Conservation (phyloP, 2,888 invertebrate species). For the Dryocosmus kuriphilus region DNA sequence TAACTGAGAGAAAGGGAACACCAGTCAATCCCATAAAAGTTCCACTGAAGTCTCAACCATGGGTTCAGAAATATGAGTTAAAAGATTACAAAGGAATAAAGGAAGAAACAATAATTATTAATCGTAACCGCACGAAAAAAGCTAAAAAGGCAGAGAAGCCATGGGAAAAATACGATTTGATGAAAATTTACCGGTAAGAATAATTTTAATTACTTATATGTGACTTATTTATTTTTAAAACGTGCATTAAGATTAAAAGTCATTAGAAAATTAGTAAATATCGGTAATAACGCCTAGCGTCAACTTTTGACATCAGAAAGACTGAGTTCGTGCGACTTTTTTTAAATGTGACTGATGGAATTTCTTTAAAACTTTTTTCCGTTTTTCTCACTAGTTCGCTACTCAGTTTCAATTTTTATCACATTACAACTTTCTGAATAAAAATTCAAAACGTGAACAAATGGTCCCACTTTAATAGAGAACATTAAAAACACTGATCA, state of each 20-base stretch:
- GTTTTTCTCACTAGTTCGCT: no score
- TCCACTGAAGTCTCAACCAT: conserved; percentile 88
- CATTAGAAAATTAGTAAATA: no score
- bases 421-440: no score
- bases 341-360: not conserved
- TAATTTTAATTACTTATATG: not conserved
- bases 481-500: no score
- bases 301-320: no score
- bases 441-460: no score
- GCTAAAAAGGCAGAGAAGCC: conserved; percentile 81
- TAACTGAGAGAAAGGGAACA: conserved; percentile 87
- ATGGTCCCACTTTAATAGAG: no score
- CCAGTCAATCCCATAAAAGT: conserved; percentile 89
- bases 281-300: no score
- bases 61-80: conserved; percentile 94
- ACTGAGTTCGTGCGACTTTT: no score
- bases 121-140: conserved; percentile 78
- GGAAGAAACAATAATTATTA: conserved; percentile 81
- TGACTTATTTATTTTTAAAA: not conserved
- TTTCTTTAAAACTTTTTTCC: conserved; percentile 26
- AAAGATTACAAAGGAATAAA: conserved; percentile 87
- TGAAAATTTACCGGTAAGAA: conserved; percentile 91
- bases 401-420: no score
- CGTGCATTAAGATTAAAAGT: no score
- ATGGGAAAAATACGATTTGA: conserved; percentile 94